These are phyloP conservation scores for Phasia obesa DNA, from an alignment of 2,888 invertebrate genomes.

Conservation along the genomic window DNA sequence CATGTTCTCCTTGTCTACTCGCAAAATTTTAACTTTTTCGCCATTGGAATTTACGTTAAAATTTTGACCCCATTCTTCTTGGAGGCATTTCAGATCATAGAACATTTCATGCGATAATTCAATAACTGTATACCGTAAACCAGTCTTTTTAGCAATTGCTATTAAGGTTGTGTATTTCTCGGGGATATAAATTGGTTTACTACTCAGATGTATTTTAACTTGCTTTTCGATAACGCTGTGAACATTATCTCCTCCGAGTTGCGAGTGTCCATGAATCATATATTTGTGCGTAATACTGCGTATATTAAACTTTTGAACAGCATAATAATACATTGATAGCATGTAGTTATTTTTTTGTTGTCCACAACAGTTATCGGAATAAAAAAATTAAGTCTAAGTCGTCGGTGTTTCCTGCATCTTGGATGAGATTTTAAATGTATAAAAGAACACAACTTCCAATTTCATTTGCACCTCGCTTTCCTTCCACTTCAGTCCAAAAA, in stretches of 20 bases:
- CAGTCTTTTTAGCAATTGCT: no score
- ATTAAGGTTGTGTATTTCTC: no score
- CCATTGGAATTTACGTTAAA: no score
- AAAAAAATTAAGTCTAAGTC: constrained; percentile 69
- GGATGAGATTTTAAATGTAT: constrained; percentile 60
- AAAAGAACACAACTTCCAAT: constrained; percentile 72
- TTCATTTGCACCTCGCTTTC: constrained; percentile 73
- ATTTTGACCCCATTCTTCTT: no score
- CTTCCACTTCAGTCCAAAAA: constrained; percentile 75
- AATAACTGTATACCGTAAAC: no score
- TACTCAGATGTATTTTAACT: no score
- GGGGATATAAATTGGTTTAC: no score
- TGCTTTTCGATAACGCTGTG: background rate
- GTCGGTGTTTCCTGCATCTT: constrained; percentile 38
- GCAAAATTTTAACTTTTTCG: no score
- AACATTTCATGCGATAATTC: no score
- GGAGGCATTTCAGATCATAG: no score
- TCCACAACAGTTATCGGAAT: constrained; percentile 76
- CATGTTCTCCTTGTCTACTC: no score
- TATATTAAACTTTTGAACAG: constrained; percentile 1
- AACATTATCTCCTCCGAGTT: background rate
- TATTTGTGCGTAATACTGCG: background rate
- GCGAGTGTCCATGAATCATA: constrained; percentile 68
- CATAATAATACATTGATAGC: constrained; percentile 46
- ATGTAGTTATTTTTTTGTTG: constrained; percentile 68